Evolutionary conservation across 2,797 vertebrate species (phyloP).

Genomic region (Spheniscus humboldti): DNA sequence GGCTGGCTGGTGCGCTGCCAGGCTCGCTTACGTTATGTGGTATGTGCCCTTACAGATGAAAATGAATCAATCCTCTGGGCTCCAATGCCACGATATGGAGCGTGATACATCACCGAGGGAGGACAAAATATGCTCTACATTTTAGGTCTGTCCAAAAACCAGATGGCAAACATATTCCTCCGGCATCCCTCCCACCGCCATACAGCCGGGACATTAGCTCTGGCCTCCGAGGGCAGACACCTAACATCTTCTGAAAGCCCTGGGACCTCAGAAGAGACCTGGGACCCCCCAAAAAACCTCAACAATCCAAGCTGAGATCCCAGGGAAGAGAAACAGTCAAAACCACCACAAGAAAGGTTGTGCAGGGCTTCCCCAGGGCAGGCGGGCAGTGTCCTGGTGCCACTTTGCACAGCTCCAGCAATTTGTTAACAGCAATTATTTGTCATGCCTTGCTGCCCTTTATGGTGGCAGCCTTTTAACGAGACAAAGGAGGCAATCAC

Average conservation of each 20-base stretch:
- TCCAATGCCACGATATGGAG: not conserved
- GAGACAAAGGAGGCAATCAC: not conserved
- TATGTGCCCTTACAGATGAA: not conserved
- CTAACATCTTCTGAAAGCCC: not conserved
- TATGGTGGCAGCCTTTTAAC: not conserved
- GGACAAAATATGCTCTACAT: not conserved
- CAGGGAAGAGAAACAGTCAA: not conserved
- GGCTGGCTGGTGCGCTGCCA: not conserved
- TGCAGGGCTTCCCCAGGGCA: not conserved
- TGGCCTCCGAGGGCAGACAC: not conserved
- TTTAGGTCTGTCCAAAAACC: not conserved
- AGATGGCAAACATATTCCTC: not conserved
- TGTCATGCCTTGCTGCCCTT: not conserved
- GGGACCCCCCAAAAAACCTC: not conserved
- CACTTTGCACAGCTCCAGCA: not conserved
- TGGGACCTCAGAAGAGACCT: not conserved
- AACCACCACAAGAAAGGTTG: rapidly evolving
- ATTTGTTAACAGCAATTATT: conserved; percentile 45
- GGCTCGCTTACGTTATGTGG: not conserved
- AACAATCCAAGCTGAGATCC: not conserved
- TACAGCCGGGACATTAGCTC: rapidly evolving
- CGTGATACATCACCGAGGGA: not conserved
- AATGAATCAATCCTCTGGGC: not conserved
- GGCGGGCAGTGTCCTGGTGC: not conserved
- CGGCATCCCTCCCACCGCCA: not conserved